These are phyloP conservation scores for Rhadinocentrus ornatus DNA, from an alignment of 2,797 vertebrate genomes.

Conservation along the genomic window DNA sequence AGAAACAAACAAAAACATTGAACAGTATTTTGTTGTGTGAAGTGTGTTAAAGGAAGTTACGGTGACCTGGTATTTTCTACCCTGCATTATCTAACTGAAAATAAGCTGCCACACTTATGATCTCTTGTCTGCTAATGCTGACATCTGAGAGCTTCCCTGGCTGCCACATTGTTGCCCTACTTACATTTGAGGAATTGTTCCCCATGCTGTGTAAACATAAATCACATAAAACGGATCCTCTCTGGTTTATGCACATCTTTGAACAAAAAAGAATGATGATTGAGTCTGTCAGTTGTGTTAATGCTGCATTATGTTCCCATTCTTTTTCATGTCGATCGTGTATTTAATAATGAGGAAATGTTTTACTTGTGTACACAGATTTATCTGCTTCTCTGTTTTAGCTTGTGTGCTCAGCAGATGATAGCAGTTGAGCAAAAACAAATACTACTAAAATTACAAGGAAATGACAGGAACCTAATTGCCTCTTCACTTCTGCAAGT, in stretches of 20 bases:
- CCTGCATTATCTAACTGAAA: not conserved
- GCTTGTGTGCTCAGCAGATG: constrained; percentile 21
- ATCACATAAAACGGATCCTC: too few species aligned
- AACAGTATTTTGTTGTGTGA: not conserved
- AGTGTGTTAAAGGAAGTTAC: too few species aligned
- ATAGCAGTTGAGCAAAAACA: constrained; percentile 24
- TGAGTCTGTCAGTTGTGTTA: not conserved
- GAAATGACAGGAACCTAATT: constrained; percentile 41
- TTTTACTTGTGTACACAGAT: not conserved
- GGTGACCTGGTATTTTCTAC: not conserved
- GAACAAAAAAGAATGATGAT: too few species aligned
- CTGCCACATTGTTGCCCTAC: not conserved
- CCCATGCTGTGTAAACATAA: too few species aligned
- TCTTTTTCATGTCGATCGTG: not conserved
- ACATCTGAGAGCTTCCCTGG: not conserved
- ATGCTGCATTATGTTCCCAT: not conserved
- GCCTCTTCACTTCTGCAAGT: constrained; percentile 1
- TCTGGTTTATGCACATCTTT: too few species aligned
- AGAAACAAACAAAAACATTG: too few species aligned
- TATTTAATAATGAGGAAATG: not conserved
- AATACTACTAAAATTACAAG: constrained; percentile 48
- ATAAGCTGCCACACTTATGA: not conserved
- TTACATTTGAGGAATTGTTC: not conserved
- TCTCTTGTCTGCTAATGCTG: not conserved
- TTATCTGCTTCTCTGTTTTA: constrained; percentile 3